phyloP scores from a whole-genome alignment of 2,113 vertebrate species.

The Orthonyx spaldingii region DNA sequence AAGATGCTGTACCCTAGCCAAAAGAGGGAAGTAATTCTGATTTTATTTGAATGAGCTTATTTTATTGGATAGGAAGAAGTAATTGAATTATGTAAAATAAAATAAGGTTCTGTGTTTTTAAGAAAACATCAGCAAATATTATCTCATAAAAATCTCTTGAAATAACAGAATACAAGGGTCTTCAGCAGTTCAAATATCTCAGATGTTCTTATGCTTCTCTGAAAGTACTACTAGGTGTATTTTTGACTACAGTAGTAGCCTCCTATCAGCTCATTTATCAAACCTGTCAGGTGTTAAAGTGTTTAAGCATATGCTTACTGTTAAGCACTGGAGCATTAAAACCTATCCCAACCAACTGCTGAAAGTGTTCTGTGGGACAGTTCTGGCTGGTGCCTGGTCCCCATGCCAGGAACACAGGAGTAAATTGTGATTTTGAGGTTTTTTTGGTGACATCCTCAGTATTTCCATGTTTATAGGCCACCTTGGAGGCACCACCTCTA shows the following conservation, averaged over 20 bases:
- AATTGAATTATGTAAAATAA: slow-evolving; percentile 58
- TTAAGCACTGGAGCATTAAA: background rate
- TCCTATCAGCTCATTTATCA: slow-evolving; percentile 30
- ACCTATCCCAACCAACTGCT: background rate
- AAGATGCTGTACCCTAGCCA: slow-evolving; percentile 65
- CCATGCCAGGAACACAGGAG: background rate
- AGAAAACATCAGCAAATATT: background rate
- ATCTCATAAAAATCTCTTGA: background rate
- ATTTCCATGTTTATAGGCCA: background rate
- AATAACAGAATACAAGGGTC: background rate
- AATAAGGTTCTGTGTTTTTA: slow-evolving; percentile 24
- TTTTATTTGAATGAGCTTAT: slow-evolving; percentile 48
- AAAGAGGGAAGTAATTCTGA: slow-evolving; percentile 33
- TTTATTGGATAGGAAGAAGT: slow-evolving; percentile 31
- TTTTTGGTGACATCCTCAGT: background rate
- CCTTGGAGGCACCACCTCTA: background rate
- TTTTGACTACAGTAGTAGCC: background rate
- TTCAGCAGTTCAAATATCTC: background rate
- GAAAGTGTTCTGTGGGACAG: background rate
- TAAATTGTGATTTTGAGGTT: background rate
- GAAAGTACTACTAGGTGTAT: background rate
- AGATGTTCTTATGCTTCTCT: background rate
- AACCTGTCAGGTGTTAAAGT: slow-evolving; percentile 24
- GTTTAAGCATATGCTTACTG: slow-evolving; percentile 26
- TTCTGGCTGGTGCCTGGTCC: background rate